These are phyloP conservation scores for Tauraco erythrolophus DNA, from an alignment of 2,113 vertebrate species.

Conservation along the genomic window DNA sequence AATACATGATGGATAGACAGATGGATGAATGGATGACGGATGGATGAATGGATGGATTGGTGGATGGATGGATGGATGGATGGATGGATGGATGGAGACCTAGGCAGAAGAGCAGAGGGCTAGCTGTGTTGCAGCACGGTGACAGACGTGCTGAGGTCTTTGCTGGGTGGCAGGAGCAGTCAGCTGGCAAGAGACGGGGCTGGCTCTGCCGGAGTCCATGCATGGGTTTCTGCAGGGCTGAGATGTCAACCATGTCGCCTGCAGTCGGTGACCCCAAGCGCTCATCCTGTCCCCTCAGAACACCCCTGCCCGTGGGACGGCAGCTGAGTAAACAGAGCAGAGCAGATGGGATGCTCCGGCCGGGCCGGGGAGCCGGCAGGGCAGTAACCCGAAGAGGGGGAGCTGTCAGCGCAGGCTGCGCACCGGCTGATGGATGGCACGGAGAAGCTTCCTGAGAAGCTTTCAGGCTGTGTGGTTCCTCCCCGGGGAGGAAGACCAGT, in stretches of 20 bases:
- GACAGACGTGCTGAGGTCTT: neutral
- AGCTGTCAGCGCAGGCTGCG: slow-evolving; percentile 48
- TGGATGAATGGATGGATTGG: no score
- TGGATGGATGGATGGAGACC: neutral
- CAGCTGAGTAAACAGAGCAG: slow-evolving; percentile 72
- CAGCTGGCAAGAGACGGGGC: neutral
- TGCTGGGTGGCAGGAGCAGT: accelerated
- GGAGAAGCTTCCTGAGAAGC: slow-evolving; percentile 48
- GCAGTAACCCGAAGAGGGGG: slow-evolving; percentile 47
- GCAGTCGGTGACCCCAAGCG: neutral
- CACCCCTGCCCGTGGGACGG: neutral
- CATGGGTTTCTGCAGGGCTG: neutral
- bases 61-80: neutral
- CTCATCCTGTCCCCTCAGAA: neutral
- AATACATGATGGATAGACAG: no score
- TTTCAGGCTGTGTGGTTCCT: slow-evolving; percentile 25
- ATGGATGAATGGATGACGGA: neutral
- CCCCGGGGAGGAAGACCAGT: neutral
- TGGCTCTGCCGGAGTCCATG: neutral
- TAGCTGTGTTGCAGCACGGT: neutral
- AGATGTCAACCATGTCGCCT: slow-evolving; percentile 24
- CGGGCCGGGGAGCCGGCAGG: neutral
- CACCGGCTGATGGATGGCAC: slow-evolving; percentile 31
- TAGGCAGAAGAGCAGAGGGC: neutral
- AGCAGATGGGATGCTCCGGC: slow-evolving; percentile 52